Evolutionary conservation across 2,888 invertebrate genomes (phyloP), one percentile per base, ranked within the genome.

Genomic region (Nemurella pictetii): DNA sequence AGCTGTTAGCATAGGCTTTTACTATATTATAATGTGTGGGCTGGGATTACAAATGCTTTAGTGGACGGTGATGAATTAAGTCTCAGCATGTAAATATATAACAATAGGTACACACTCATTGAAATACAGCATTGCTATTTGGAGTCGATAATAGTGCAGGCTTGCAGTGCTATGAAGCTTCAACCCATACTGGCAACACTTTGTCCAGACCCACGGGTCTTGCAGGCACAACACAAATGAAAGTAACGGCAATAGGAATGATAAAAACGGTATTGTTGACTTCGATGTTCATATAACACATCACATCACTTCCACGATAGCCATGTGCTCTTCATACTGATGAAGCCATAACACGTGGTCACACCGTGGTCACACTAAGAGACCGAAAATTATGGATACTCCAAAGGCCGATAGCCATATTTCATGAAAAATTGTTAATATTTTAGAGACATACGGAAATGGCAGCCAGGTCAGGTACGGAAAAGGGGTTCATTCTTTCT

Each of bases 401-500:
- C 55, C 55, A 55, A 55, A 15, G 55, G 15, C 32, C 55, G 20
- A 12, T 12, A 3, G 55, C 55, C 9, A 55, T 55, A 55, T 55
- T 55, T 55, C 55, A 55, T 55, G 55, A 55, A 12, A 55, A 35
- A 55, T 7, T 55, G 55, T 55, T 55, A 55, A 55, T 55, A 55
- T 55, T 55, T 55, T 55, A 55, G 55, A 55, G 55, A 55, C 55
- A 55, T 55, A 55, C 55, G 28, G 26, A 75, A 28, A 28, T 75
- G 75, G 75, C 75, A 75, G 75, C 26, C 26, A 75, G 75, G 75
- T 26, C 75, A 28, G 75, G 27, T 75, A 75, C 28, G 30, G 30
- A 25, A 81, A 36, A 36, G 81, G 26, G 55, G 35, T 75, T 75
- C 29, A 75, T 75, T 35, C 27, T 25, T 81, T 28, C 25, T 35